Evolutionary conservation across 2,797 vertebrate species (phyloP), one percentile per base, ranked within the genome.

Genomic region (Valencia hispanica): DNA sequence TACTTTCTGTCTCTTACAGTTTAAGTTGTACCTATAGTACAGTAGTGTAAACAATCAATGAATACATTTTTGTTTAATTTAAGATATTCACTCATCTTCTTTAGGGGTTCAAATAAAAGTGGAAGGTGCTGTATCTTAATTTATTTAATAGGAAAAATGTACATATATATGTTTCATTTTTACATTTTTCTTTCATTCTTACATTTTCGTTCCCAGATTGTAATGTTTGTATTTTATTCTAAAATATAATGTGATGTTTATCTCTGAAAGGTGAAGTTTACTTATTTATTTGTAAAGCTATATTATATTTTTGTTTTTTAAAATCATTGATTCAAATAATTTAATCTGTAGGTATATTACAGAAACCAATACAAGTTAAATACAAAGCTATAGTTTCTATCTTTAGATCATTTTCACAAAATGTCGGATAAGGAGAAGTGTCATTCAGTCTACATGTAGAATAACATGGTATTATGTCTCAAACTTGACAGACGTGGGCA

Each of bases 401-500:
- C 10, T 36, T 32, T 57, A 18, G 1, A 68, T 30, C 11, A 14
- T 66, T 70, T 61, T 70, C 45, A 51, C 47, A 55, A 30, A 36
- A 57, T 22, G 41, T 50, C 30, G 34, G 20, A 51, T 3, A 27
- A n/a, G 27, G 17, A 51, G 34, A 51, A 53, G 36, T 66, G 65
- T n/a, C 39, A 57, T 61, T 78, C 30, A 25, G 30, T 70, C 57
- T 45, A 17, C 70, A 70, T 48, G 41, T 70, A 81, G 47, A 72
- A 57, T 22, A 82, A 78, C 65, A 75, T 75, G 59, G 9, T 50
- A 63, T 51, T 78, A 65, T 45, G 72, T 78, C 57, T 72, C 73
- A 77, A 74, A 57, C 48, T 63, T 83, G 78, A 87, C 73, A 85
- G 78, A 59, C 22, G 82, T 84, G 68, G 73, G 14, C 12, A 47